phyloP scores from a whole-genome alignment of 2,797 vertebrate species.

The Catamblyrhynchus diadema region DNA sequence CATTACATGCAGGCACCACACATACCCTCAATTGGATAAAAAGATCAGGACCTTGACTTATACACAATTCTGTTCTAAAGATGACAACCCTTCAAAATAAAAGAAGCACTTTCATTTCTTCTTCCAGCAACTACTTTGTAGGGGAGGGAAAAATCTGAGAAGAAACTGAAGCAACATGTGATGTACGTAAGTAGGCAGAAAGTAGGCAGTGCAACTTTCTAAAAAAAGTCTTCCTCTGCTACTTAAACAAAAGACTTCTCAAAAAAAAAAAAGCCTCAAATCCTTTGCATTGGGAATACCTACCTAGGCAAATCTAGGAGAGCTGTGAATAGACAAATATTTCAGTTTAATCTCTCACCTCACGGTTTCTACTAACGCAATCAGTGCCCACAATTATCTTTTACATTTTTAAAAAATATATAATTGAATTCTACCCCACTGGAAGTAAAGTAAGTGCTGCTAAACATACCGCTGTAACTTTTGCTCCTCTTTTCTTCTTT shows the following conservation, averaged over 20 bases:
- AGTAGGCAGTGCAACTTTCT: neutral
- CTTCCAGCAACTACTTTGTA: neutral
- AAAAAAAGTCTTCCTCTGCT: neutral
- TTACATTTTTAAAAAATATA: neutral
- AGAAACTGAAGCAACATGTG: neutral
- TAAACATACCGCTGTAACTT: conserved; percentile 80
- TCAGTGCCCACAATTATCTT: neutral
- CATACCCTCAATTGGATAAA: neutral
- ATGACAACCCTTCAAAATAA: neutral
- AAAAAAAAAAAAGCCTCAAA: neutral
- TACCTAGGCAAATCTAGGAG: neutral
- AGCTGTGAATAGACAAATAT: neutral
- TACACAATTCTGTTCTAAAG: neutral
- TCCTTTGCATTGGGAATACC: neutral
- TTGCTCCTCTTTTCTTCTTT: conserved; percentile 86
- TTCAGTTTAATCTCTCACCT: neutral
- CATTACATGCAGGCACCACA: neutral
- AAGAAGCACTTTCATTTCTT: neutral
- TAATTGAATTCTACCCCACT: neutral
- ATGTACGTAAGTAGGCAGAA: neutral
- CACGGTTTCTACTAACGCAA: neutral
- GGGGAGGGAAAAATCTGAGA: neutral
- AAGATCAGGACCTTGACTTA: neutral
- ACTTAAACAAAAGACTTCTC: neutral
- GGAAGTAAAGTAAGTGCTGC: conserved; percentile 49